Evolutionary conservation across 2,888 invertebrate species (phyloP).

Genomic region (Spodoptera exigua): DNA sequence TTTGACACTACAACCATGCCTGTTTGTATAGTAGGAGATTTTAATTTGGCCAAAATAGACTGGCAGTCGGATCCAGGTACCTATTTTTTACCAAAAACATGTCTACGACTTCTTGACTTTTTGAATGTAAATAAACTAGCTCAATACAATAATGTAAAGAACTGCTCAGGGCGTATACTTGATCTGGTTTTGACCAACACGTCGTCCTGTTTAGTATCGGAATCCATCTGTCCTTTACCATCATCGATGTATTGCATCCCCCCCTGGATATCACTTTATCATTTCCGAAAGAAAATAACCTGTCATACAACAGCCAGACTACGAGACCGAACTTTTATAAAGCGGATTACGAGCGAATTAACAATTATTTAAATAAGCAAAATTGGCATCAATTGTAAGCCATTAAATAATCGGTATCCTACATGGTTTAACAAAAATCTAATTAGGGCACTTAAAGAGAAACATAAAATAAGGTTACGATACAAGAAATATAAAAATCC

Average conservation of each 20-base stretch:
- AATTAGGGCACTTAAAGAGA: slow-evolving; percentile 10
- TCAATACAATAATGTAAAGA: slow-evolving; percentile 9
- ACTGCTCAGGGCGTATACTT: slow-evolving; percentile 6
- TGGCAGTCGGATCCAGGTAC: too few relatives aligned
- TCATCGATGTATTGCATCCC: slow-evolving; percentile 12
- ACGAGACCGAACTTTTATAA: slow-evolving; percentile 5
- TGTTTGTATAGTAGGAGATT: too few relatives aligned
- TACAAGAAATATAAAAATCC: slow-evolving; percentile 15
- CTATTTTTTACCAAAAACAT: not conserved
- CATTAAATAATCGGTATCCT: not conserved
- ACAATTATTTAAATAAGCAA: not conserved
- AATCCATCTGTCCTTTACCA: slow-evolving; percentile 7
- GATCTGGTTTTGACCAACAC: slow-evolving; percentile 7
- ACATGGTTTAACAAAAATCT: not conserved
- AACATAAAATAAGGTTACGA: slow-evolving; percentile 8
- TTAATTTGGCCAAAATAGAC: too few relatives aligned
- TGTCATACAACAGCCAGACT: slow-evolving; percentile 5
- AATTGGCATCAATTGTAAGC: slow-evolving; percentile 8
- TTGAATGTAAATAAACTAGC: slow-evolving; percentile 1
- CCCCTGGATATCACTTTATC: slow-evolving; percentile 7
- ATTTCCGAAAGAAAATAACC: not conserved
- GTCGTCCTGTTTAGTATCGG: not conserved
- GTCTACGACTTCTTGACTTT: slow-evolving; percentile 2
- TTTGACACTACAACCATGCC: slow-evolving; percentile 10
- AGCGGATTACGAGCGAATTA: slow-evolving; percentile 6